Percentiles rank a stretch among this genome's conserved stretches.
phyloP scores from a whole-genome alignment of 2,113 vertebrate genomes.

The Brienomyrus brachyistius region DNA sequence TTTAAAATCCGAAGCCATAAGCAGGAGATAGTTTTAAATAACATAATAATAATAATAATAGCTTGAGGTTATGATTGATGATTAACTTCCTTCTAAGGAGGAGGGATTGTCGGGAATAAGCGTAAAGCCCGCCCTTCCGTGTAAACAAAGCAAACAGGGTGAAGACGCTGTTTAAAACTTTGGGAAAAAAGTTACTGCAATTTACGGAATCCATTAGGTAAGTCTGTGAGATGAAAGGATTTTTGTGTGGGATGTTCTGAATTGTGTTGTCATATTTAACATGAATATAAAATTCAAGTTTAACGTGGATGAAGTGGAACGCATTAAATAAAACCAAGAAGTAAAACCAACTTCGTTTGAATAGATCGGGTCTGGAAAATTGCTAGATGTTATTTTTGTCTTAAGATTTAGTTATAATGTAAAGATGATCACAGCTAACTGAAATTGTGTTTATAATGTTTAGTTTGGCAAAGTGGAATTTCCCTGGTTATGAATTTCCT shows the following conservation, averaged over 20 bases:
- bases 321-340: too few species aligned
- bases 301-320: too few species aligned
- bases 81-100: background rate
- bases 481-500: background rate
- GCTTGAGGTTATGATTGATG: background rate
- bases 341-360: too few species aligned
- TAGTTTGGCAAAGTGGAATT: background rate
- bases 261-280: background rate
- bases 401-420: background rate
- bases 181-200: background rate
- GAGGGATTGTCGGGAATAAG: background rate
- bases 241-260: background rate
- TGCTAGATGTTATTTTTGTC: too few species aligned
- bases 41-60: background rate
- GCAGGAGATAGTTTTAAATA: background rate
- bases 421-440: background rate
- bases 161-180: background rate
- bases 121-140: background rate
- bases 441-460: background rate
- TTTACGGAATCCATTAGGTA: background rate
- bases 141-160: background rate
- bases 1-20: background rate
- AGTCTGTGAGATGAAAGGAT: background rate
- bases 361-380: too few species aligned
- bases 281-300: background rate